Base-by-base conservation (phyloP, 2,888 invertebrate genomes). In the Loripinus fragilis region DNA sequence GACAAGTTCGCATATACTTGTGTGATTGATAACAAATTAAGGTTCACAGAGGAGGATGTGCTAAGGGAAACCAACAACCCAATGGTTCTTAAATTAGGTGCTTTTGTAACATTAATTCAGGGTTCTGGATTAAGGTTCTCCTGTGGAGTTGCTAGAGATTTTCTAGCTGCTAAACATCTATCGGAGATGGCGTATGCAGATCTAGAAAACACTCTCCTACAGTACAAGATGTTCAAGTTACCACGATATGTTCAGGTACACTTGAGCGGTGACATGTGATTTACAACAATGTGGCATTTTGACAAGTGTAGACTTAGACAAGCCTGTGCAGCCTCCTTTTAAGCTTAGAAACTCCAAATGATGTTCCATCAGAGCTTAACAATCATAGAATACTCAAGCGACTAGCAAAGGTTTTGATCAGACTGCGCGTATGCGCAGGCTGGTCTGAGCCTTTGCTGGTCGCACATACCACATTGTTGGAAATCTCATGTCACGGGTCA, bases 101-200 rank as follows among this genome's bases (percentile, higher is more conserved):
- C 85, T 20, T 85, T 89, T 41, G 76, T 75, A 30, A 83, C 72
- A 48, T 74, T 85, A 30, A 73, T 75, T 20, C 76, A 70, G 67
- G 78, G 78, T 12, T 79, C 85, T 45, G 74, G 76, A 23, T 81
- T 86, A 78, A 84, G 71, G 69, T 88, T 89, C 42, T 67, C 86
- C 0, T 88, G 88, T 70, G 83, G 83, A 30, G 60, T 89, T 2
- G 76, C 89, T 35, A 83, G 86, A 30, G 90, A 91, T 67, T 90
- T 88, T 72, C 83, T 92, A 55, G 88, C 90, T 12, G 90, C 91
- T 0, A 71, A 85, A 8, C 85, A 88, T 68, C 81, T 92, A 60
- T 85, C 87, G 15, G 87, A 88, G 66, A 85, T 87, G 79, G 77
- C 81, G 25, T 71, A 74, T 42, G 86, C 85, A 20, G 82, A 85